Conservation (phyloP, 2,113 vertebrate species). For the Malurus alboscapulatus region DNA sequence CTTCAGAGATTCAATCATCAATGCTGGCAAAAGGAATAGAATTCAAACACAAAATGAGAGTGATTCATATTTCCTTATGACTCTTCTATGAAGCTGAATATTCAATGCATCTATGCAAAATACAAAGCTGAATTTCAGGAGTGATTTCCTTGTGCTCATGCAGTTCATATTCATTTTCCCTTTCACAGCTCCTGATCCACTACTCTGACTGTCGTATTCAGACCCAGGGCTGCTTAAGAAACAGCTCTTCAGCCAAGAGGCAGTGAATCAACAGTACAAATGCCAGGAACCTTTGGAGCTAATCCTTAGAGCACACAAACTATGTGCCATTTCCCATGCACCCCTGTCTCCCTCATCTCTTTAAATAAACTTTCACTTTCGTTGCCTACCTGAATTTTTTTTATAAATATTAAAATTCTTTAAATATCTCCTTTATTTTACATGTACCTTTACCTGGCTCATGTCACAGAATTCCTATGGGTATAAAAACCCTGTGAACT, state of each 20-base stretch:
- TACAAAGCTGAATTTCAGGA: not conserved
- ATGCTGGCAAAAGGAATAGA: not conserved
- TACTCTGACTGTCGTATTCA: not conserved
- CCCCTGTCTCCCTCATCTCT: not conserved
- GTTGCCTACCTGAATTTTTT: not conserved
- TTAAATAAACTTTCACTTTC: not conserved
- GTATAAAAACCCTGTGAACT: not conserved
- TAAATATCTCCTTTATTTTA: not conserved
- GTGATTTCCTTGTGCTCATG: not conserved
- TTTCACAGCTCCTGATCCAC: not conserved
- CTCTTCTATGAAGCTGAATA: slow-evolving; percentile 18
- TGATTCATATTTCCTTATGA: slow-evolving; percentile 29
- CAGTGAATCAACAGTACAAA: not conserved
- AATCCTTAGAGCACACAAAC: not conserved
- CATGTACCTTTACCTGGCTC: not conserved
- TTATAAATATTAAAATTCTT: not conserved
- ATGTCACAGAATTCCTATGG: not conserved
- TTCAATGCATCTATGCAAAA: slow-evolving; percentile 11
- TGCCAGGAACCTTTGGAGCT: not conserved
- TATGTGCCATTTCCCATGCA: not conserved
- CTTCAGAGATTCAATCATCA: slow-evolving; percentile 21
- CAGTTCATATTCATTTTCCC: not conserved
- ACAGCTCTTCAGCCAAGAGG: not conserved
- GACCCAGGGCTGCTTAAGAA: not conserved
- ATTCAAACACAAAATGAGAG: not conserved